A percentile compares a stretch with the other conserved stretches of the same genome.
Conservation (phyloP, 2,797 vertebrate genomes). For the Megaceryle alcyon region DNA sequence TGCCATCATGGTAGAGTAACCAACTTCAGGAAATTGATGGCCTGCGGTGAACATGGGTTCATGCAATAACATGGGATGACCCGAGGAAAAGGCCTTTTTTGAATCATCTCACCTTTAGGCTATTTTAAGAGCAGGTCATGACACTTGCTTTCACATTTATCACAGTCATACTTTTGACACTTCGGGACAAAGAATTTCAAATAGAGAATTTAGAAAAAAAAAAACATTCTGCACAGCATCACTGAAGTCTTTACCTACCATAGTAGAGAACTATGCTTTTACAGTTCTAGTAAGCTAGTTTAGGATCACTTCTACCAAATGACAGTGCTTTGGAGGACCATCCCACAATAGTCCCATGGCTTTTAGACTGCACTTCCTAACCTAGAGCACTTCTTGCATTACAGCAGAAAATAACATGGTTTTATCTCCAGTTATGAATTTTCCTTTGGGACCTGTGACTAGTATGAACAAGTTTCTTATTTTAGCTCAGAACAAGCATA, state of each 20-base stretch:
- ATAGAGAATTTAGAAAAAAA: not conserved
- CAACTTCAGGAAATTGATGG: not conserved
- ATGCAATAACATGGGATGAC: not conserved
- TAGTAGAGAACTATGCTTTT: not conserved
- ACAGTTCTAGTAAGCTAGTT: not conserved
- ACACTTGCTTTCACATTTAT: not conserved
- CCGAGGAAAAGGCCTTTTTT: not conserved
- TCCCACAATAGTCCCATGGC: not conserved
- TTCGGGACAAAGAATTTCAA: not conserved
- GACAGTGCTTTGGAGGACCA: not conserved
- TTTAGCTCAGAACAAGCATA: not conserved
- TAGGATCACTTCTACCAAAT: not conserved
- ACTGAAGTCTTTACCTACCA: not conserved
- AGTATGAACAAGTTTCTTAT: not conserved
- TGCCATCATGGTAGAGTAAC: rapidly evolving
- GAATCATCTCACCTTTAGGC: not conserved
- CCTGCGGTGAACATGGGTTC: not conserved
- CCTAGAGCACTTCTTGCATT: not conserved
- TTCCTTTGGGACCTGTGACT: not conserved
- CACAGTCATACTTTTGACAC: not conserved
- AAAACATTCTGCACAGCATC: not conserved
- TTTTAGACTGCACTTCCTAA: not conserved
- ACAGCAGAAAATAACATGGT: not conserved
- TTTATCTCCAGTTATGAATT: not conserved
- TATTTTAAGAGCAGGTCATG: not conserved